A percentile compares a stretch with the other conserved stretches of the same genome.
These are phyloP conservation scores for Embidobia sp. DNA, from an alignment of 2,888 invertebrate genomes.

Conservation along the genomic window DNA sequence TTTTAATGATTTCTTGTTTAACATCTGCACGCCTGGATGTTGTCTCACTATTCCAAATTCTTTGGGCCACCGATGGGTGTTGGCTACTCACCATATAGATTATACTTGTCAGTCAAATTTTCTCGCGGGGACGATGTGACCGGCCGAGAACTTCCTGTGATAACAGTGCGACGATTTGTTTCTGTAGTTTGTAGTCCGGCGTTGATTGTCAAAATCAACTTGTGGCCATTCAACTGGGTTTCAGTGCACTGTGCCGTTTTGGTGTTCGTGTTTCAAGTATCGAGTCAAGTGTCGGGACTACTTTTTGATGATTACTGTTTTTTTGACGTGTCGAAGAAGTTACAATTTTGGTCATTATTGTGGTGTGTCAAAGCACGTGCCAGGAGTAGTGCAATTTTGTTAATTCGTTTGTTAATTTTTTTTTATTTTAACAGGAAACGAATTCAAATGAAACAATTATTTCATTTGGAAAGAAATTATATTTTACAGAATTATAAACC, in stretches of 20 bases:
- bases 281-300: conserved; percentile 7
- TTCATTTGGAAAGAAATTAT: no score
- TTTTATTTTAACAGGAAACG: no score
- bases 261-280: neutral
- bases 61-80: no score
- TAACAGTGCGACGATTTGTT: conserved; percentile 64
- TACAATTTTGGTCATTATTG: conserved; percentile 8
- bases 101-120: no score
- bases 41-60: conserved; percentile 43
- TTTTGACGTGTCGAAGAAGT: neutral
- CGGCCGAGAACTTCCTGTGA: conserved; percentile 24
- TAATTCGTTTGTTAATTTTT: no score
- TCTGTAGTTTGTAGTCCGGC: conserved; percentile 4
- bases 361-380: conserved; percentile 3
- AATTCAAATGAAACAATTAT: no score
- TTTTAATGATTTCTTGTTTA: conserved; percentile 37
- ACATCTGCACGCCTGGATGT: conserved; percentile 16
- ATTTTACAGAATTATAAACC: no score
- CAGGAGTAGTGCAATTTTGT: neutral
- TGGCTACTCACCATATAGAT: no score
- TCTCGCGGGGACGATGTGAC: conserved; percentile 37
- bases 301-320: neutral
- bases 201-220: conserved; percentile 19
- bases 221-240: conserved; percentile 18
- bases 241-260: conserved; percentile 47